Evolutionary conservation across 2,113 vertebrate genomes (phyloP), one percentile per base, ranked within the genome.

Genomic region (Bungarus multicinctus): DNA sequence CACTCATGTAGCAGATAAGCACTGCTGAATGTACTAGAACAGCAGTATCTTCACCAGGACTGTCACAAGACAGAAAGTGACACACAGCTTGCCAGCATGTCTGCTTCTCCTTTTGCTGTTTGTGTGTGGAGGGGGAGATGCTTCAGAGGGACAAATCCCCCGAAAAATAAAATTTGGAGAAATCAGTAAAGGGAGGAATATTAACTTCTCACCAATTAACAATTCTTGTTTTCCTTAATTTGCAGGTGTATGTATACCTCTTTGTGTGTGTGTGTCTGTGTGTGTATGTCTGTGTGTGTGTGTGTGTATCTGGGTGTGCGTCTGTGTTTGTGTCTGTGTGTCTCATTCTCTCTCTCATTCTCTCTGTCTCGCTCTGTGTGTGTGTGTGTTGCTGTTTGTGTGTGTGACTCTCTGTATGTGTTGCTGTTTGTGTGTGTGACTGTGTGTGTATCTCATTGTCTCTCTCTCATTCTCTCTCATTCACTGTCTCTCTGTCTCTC

Each of bases 1-100:
- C 98, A 97, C 98, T 98, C 98, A 98, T 98, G 98, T 98, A 98
- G 97, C 97, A 98, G 99, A 99, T 99, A 99, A 99, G 99, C 98
- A 97, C 98, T 94, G 98, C 97, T 98, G 98, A 98, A 98, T 97
- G 97, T 94, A 96, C 96, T 95, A 95, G 97, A 98, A 96, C 89
- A 97, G 96, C 97, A 92, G 98, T 98, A 98, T 98, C 98, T 98
- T 96, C 98, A 98, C 98, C 94, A n/a, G 97, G 97, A 96, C 98
- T 98, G 99, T 98, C 98, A 98, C 98, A 96, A 98, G 98, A 99
- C 98, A 98, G 98, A 97, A 98, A 98, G 98, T 98, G 99, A 99
- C 99, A 98, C 97, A 96, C 98, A 97, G 98, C 97, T 95, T 95
- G 97, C 97, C 97, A 96, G 97, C 96, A 95, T 96, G 97, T 98